These are phyloP conservation scores for Elgaria multicarinata DNA, from an alignment of 2,113 vertebrate species.

Conservation along the genomic window DNA sequence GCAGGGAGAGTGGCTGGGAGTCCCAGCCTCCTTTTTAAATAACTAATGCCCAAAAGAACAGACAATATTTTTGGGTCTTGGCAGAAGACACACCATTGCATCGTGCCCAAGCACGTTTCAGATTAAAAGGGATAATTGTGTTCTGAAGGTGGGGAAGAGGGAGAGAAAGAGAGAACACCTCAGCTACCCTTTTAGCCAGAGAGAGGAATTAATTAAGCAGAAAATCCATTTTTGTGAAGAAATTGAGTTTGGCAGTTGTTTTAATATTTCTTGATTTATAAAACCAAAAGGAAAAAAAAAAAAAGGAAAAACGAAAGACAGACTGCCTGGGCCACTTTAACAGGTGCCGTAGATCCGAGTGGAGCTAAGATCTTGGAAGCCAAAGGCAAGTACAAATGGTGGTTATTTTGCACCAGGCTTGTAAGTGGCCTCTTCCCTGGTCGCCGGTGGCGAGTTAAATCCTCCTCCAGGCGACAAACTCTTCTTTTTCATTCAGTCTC, in stretches of 20 bases:
- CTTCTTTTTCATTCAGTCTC: background rate
- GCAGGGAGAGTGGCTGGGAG: no score
- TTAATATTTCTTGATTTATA: conserved; percentile 38
- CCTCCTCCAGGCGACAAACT: background rate
- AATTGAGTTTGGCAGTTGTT: conserved; percentile 54
- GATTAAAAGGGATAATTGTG: conserved; percentile 41
- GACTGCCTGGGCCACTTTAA: background rate
- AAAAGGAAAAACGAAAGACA: no score
- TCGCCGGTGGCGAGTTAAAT: background rate
- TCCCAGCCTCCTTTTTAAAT: no score
- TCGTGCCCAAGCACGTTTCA: conserved; percentile 48
- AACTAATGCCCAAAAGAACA: no score
- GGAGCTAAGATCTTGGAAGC: background rate
- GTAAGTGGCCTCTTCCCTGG: background rate
- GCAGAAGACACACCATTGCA: background rate
- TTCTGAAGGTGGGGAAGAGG: conserved; percentile 37
- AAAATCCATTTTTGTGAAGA: conserved; percentile 45
- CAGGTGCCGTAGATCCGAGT: background rate
- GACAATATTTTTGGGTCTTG: no score
- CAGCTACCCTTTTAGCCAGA: conserved; percentile 48
- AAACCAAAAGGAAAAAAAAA: background rate
- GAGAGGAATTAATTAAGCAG: conserved; percentile 43
- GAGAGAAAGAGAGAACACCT: conserved; percentile 41
- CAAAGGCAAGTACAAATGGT: background rate
- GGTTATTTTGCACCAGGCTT: background rate